Percentiles rank a stretch among this genome's conserved stretches.
These are phyloP conservation scores for Papilio polyxenes DNA, from an alignment of 1,140 invertebrate species.

Conservation along the genomic window DNA sequence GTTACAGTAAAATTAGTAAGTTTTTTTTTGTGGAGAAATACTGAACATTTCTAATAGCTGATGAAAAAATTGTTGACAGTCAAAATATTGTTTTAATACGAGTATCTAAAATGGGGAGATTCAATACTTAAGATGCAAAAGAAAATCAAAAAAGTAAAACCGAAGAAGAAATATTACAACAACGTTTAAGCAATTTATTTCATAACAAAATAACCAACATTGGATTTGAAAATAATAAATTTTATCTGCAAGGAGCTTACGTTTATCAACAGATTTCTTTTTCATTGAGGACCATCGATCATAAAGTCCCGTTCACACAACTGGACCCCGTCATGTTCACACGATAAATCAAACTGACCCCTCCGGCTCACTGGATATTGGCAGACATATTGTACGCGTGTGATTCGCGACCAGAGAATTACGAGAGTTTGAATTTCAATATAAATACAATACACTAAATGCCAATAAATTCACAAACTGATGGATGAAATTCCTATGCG, in stretches of 20 bases:
- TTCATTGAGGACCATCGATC: conserved; percentile 45
- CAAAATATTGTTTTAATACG: background rate
- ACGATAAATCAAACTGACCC: conserved; percentile 64
- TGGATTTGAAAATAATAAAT: background rate
- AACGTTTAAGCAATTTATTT: background rate
- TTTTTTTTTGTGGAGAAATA: background rate
- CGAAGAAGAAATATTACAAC: background rate
- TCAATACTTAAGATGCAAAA: background rate
- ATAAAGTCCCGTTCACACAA: conserved; percentile 46
- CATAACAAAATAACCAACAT: background rate
- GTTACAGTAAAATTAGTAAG: background rate
- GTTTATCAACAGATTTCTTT: conserved; percentile 19
- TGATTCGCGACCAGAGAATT: conserved; percentile 28
- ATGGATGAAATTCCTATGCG: background rate
- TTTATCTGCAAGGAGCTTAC: conserved; percentile 1
- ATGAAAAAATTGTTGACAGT: background rate
- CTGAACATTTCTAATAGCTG: background rate
- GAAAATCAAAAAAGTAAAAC: background rate
- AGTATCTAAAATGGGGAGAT: background rate
- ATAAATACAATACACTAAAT: background rate
- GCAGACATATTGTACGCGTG: conserved; percentile 34
- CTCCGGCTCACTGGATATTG: conserved; percentile 24
- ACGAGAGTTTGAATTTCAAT: conserved; percentile 12
- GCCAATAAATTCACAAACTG: background rate
- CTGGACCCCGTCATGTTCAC: conserved; percentile 55